phyloP scores from a whole-genome alignment of 2,797 vertebrate species.

The Amniataba percoides region DNA sequence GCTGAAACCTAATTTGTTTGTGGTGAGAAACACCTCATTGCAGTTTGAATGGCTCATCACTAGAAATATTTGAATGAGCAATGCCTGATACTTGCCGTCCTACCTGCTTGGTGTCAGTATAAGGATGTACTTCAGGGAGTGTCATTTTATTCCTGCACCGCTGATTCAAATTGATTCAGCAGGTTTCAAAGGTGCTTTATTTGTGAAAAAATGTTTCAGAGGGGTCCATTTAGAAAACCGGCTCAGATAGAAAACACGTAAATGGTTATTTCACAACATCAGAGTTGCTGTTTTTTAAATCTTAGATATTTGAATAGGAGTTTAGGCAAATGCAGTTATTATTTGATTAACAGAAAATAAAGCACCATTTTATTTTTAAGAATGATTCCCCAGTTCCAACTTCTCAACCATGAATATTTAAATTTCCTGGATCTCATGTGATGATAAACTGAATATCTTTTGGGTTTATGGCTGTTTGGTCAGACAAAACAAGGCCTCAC shows the following conservation, averaged over 20 bases:
- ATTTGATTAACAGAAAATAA: too few species aligned
- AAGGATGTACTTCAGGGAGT: conserved; percentile 19
- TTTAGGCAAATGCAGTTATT: too few species aligned
- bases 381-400: neutral
- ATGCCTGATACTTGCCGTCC: conserved; percentile 22
- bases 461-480: neutral
- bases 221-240: neutral
- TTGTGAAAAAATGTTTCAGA: neutral
- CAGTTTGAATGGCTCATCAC: neutral
- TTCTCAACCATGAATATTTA: neutral
- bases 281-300: too few species aligned
- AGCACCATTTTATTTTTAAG: neutral
- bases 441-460: neutral
- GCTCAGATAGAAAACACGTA: neutral
- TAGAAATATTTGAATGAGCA: conserved; percentile 46
- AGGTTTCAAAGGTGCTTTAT: neutral
- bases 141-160: neutral
- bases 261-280: too few species aligned
- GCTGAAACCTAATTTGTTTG: conserved; percentile 7
- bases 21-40: neutral
- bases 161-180: neutral
- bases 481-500: neutral
- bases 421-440: too few species aligned
- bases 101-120: conserved; percentile 42
- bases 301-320: too few species aligned